Evolutionary conservation across 2,113 vertebrate species (phyloP).

Genomic region (Peucedramus taeniatus): DNA sequence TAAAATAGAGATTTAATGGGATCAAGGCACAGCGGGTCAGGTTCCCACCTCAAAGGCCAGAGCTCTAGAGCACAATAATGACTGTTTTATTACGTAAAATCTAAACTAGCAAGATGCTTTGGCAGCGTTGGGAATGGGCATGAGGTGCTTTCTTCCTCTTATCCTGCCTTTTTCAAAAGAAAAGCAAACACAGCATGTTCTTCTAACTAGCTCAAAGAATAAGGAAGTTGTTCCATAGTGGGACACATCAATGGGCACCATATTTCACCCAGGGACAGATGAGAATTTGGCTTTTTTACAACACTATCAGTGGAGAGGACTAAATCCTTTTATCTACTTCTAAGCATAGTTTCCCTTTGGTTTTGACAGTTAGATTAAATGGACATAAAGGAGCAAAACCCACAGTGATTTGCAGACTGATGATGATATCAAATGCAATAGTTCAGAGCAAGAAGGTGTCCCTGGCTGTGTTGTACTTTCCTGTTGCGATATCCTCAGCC

Average conservation of each 20-base stretch:
- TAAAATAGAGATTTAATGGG: neutral
- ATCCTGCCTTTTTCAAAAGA: constrained; percentile 11
- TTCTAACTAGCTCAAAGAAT: neutral
- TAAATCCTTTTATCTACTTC: neutral
- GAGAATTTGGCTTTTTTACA: neutral
- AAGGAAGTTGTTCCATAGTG: neutral
- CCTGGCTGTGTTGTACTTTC: neutral
- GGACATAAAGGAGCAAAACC: neutral
- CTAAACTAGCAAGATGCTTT: neutral
- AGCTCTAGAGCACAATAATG: neutral
- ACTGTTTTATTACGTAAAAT: neutral
- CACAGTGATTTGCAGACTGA: neutral
- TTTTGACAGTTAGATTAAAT: neutral
- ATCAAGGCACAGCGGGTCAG: neutral
- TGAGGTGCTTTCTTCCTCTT: constrained; percentile 1
- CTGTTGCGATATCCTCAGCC: neutral
- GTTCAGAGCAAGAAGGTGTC: neutral
- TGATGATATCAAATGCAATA: neutral
- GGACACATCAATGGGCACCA: neutral
- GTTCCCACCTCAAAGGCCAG: neutral
- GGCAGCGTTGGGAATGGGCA: neutral
- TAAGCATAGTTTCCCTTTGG: neutral
- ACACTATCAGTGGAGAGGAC: neutral
- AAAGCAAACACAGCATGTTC: neutral
- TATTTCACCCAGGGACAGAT: neutral